A percentile compares a stretch with the other conserved stretches of the same genome.
Evolutionary conservation across 2,797 vertebrate species (phyloP).

Genomic region (Cuculus canorus): DNA sequence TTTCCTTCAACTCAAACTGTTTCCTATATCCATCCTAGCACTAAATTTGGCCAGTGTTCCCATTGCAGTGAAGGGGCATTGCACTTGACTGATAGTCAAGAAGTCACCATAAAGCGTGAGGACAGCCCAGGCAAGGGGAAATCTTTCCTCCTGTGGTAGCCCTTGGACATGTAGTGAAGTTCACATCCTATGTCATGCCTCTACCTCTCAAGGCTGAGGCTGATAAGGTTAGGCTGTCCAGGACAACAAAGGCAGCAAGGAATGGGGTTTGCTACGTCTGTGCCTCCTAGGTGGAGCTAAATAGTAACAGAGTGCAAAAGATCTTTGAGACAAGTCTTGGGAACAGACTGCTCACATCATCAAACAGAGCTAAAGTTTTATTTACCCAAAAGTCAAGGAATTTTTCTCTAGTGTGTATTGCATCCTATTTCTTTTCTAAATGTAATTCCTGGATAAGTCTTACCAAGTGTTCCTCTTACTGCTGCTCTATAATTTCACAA

Average conservation of each 20-base stretch:
- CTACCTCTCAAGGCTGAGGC: fast-evolving
- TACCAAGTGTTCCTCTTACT: not conserved
- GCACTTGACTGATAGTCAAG: not conserved
- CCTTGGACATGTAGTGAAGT: no score
- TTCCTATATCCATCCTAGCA: not conserved
- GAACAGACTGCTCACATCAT: not conserved
- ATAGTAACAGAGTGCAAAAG: not conserved
- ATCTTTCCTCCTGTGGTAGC: not conserved
- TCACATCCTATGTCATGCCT: not conserved
- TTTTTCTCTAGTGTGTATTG: not conserved
- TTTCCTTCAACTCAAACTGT: not conserved
- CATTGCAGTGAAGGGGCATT: not conserved
- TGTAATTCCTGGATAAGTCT: not conserved
- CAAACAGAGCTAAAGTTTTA: not conserved
- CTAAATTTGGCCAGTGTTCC: not conserved
- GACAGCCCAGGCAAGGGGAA: not conserved
- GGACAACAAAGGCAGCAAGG: not conserved
- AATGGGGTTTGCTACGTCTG: not conserved
- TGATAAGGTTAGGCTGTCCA: not conserved
- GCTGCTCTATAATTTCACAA: not conserved
- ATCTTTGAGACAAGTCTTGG: not conserved
- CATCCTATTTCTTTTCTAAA: not conserved
- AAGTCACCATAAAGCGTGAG: not conserved
- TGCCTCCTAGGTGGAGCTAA: not conserved
- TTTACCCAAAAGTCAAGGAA: not conserved